Evolutionary conservation across 2,113 vertebrate species (phyloP), one percentile per base, ranked within the genome.

Genomic region (Sylvietta virens): DNA sequence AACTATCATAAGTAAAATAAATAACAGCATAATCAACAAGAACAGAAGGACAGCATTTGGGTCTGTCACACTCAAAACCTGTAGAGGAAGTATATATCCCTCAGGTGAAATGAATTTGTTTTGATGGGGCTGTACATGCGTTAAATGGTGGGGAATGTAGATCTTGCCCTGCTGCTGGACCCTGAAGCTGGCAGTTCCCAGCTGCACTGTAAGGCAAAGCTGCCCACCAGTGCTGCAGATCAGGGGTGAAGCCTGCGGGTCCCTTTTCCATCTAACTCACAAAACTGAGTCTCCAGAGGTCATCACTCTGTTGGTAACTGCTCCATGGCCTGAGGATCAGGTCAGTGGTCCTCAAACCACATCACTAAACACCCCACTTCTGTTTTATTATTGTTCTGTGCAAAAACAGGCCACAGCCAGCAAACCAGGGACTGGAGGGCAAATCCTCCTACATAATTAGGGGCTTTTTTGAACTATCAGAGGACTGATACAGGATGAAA

Each of bases 281-380:
- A 26, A 24, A 81, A 44, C 14, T 58, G 53, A n/a, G 15, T 12
- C 35, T 53, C 15, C 56, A 56, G 12, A 44, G 44, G n/a, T 8
- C 5, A 2, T 22, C 62, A 37, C 53, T n/a, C 50, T 42, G 30
- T 0, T 45, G 57, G 53, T 8, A 69, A 48, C 28, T 35, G 47
- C 37, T 74, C 47, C 35, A 10, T 0, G 3, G 17, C 1, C 3
- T 47, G 42, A 87, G 31, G 3, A n/a, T 7, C 39, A 30, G n/a
- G 19, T 26, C 48, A 26, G 6, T 20, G 56, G 16, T 53, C 35
- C 27, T 23, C 54, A 80, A n/a, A 45, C 3, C n/a, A 21, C 0
- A 0, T 6, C 39, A 35, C 0, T 54, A 33, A 48, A 35, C 77
- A 44, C n/a, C 37, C 28, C 45, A 23, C 6, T 37, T 69, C 1